Evolutionary conservation across 2,797 vertebrate genomes (phyloP).

Genomic region (Dromococcyx pavoninus): DNA sequence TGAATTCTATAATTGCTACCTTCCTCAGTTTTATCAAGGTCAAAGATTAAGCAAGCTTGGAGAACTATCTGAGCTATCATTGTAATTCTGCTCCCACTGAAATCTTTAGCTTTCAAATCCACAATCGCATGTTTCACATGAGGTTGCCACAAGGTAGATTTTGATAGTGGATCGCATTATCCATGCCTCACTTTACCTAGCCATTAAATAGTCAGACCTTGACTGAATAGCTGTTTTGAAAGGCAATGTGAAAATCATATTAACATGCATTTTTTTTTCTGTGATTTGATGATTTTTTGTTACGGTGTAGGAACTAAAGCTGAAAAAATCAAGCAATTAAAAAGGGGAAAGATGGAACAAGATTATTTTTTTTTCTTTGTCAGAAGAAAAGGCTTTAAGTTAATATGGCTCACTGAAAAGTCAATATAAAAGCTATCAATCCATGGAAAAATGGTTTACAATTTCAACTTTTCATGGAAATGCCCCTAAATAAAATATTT

Average conservation of each 20-base stretch:
- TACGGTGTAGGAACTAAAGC: not conserved
- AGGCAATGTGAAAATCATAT: not conserved
- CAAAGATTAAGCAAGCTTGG: not conserved
- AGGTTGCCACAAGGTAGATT: not conserved
- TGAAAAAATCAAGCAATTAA: not conserved
- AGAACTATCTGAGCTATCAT: not conserved
- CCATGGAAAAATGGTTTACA: not conserved
- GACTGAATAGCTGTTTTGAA: not conserved
- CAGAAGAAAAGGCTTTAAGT: not conserved
- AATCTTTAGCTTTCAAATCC: not conserved
- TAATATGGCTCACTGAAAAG: not conserved
- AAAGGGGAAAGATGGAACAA: not conserved
- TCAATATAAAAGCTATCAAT: not conserved
- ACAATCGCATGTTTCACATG: not conserved
- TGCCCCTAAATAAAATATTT: slow-evolving; percentile 14
- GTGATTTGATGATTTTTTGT: not conserved
- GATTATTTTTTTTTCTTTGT: not conserved
- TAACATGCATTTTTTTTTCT: not conserved
- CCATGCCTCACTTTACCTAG: not conserved
- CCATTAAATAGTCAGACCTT: not conserved
- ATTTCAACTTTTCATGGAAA: not conserved
- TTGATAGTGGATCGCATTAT: not conserved
- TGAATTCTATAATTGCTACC: not conserved
- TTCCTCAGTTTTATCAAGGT: not conserved
- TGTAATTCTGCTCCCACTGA: not conserved